A percentile compares a stretch with the other conserved stretches of the same genome.
These are phyloP conservation scores for Abscondita cerata DNA, from an alignment of 2,888 invertebrate species.

Conservation along the genomic window DNA sequence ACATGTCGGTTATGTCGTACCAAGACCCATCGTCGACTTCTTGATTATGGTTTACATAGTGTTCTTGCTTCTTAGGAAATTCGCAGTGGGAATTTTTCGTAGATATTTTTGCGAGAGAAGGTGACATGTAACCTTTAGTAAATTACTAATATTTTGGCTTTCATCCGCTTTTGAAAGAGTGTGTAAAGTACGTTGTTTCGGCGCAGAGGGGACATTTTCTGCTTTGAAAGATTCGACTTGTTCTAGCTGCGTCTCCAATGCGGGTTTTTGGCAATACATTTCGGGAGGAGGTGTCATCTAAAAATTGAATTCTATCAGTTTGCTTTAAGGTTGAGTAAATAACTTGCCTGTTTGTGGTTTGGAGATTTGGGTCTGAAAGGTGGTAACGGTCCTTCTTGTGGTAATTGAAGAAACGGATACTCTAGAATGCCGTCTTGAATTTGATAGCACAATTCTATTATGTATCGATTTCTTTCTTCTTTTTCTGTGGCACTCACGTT, in stretches of 20 bases:
- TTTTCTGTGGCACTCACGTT: conserved; percentile 36
- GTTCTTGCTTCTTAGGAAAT: too few relatives aligned
- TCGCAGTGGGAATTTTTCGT: not conserved
- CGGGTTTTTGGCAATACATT: too few relatives aligned
- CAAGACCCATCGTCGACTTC: conserved; percentile 34
- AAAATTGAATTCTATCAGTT: too few relatives aligned
- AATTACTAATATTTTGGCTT: not conserved
- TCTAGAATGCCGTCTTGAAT: conserved; percentile 41
- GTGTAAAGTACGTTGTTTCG: not conserved
- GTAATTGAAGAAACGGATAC: conserved; percentile 40
- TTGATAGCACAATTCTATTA: conserved; percentile 40
- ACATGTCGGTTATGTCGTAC: conserved; percentile 37
- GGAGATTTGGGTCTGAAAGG: conserved; percentile 10
- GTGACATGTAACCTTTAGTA: not conserved
- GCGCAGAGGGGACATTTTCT: too few relatives aligned
- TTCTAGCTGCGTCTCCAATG: too few relatives aligned
- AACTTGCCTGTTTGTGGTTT: not conserved
- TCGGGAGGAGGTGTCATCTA: too few relatives aligned
- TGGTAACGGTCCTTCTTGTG: conserved; percentile 32
- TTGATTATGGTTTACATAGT: too few relatives aligned
- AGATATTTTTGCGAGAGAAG: too few relatives aligned
- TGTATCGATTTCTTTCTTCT: conserved; percentile 38
- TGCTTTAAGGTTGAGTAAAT: too few relatives aligned
- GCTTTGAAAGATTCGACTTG: too few relatives aligned
- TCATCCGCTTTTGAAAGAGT: conserved; percentile 5